Evolutionary conservation across 2,113 vertebrate genomes (phyloP).

Genomic region (Triplophysa siluroides): DNA sequence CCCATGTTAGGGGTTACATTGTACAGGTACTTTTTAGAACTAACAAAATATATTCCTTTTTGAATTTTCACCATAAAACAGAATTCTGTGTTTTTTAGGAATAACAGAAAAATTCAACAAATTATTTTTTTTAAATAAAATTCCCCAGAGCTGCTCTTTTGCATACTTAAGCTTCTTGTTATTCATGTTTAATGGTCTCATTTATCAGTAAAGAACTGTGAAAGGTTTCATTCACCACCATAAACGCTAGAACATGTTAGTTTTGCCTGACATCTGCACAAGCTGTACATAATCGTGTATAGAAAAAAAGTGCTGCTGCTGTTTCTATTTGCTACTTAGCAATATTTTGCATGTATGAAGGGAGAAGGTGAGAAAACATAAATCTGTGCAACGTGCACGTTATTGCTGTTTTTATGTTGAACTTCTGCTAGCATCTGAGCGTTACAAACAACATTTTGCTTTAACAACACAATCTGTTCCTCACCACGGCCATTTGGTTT

Average conservation of each 20-base stretch:
- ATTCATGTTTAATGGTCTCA: neutral
- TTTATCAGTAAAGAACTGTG: constrained; percentile 11
- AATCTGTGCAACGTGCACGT: constrained; percentile 70
- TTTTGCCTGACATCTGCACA: constrained; percentile 26
- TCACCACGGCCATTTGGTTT: constrained; percentile 74
- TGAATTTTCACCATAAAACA: too few species aligned
- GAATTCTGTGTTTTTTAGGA: too few species aligned
- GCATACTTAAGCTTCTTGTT: neutral
- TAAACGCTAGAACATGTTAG: neutral
- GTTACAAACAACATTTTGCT: constrained; percentile 73
- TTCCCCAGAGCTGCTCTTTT: neutral
- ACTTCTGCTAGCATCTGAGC: constrained; percentile 68
- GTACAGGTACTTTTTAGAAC: too few species aligned
- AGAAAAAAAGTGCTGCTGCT: constrained; percentile 51
- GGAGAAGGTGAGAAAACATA: constrained; percentile 65
- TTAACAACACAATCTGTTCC: constrained; percentile 77
- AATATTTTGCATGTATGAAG: constrained; percentile 66
- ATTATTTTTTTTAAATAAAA: too few species aligned
- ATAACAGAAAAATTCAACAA: too few species aligned
- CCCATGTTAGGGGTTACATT: too few species aligned
- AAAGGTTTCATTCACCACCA: constrained; percentile 25
- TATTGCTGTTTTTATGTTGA: constrained; percentile 75
- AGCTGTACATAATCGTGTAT: constrained; percentile 59
- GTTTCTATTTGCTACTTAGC: constrained; percentile 71
- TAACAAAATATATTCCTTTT: too few species aligned